Conservation (phyloP, 2,888 invertebrate genomes). For the Synanthedon andrenaeformis region DNA sequence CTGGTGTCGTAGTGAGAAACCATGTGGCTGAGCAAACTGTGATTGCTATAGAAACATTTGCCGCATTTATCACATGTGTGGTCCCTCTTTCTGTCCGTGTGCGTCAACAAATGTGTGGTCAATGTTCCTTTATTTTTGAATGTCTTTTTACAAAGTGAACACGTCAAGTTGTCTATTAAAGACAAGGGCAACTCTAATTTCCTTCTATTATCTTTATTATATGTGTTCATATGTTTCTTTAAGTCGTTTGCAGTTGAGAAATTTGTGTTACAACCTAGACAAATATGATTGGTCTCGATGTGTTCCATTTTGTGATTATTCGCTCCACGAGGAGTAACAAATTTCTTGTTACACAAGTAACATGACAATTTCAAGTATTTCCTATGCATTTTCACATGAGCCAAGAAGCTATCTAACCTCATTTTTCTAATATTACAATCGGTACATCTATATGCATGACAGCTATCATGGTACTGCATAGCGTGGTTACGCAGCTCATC, state of each 20-base stretch:
- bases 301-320: slow-evolving; percentile 23
- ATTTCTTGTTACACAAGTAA: slow-evolving; percentile 32
- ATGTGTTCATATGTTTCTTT: slow-evolving; percentile 23
- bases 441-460: slow-evolving; percentile 73
- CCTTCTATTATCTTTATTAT: slow-evolving; percentile 20
- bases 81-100: slow-evolving; percentile 49
- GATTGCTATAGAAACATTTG: slow-evolving; percentile 34
- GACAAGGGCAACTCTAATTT: slow-evolving; percentile 11
- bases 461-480: slow-evolving; percentile 68
- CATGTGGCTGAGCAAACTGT: slow-evolving; percentile 28
- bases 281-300: slow-evolving; percentile 21
- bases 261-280: slow-evolving; percentile 35
- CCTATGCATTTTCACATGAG: slow-evolving; percentile 72
- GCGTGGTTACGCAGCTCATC: slow-evolving; percentile 69
- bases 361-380: slow-evolving; percentile 65
- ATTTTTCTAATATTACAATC: slow-evolving; percentile 62
- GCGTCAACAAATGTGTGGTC: slow-evolving; percentile 67
- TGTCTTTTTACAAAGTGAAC: slow-evolving; percentile 35
- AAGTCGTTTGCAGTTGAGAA: slow-evolving; percentile 27
- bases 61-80: slow-evolving; percentile 49
- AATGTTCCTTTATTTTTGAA: slow-evolving; percentile 30
- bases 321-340: slow-evolving; percentile 17
- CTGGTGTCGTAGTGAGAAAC: slow-evolving; percentile 31
- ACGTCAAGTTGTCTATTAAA: slow-evolving; percentile 23
- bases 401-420: slow-evolving; percentile 30